Evolutionary conservation across 2,797 vertebrate species (phyloP).

Genomic region (Momotus momota): DNA sequence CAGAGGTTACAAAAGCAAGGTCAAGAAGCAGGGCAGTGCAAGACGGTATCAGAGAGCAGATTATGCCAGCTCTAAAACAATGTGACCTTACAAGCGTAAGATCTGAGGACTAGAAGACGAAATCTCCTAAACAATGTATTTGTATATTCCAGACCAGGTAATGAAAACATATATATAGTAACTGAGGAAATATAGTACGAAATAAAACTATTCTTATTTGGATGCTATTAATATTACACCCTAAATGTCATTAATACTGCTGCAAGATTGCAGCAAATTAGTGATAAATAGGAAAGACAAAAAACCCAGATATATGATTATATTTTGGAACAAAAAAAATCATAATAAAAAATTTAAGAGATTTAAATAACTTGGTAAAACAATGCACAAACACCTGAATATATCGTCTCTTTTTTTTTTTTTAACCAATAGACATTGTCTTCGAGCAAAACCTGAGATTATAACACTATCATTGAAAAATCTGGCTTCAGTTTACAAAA

Average conservation of each 20-base stretch:
- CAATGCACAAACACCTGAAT: not conserved
- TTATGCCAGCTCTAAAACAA: not conserved
- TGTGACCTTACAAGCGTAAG: not conserved
- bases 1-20: conserved; percentile 13
- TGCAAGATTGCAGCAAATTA: not conserved
- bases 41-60: not conserved
- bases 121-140: not conserved
- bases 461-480: not conserved
- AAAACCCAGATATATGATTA: not conserved
- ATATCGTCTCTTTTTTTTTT: not conserved
- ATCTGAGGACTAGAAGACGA: not conserved
- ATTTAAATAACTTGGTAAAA: not conserved
- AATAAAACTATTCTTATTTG: not conserved
- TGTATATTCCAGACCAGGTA: not conserved
- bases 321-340: not conserved
- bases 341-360: not conserved
- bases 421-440: not conserved
- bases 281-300: not conserved
- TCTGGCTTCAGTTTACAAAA: not conserved
- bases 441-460: not conserved
- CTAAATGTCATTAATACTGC: not conserved
- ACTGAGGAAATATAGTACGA: not conserved
- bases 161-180: not conserved
- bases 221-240: not conserved
- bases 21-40: not conserved